A percentile compares a stretch with the other conserved stretches of the same genome.
Evolutionary conservation across 2,888 invertebrate genomes (phyloP).

Genomic region (Cheilosia impressa): DNA sequence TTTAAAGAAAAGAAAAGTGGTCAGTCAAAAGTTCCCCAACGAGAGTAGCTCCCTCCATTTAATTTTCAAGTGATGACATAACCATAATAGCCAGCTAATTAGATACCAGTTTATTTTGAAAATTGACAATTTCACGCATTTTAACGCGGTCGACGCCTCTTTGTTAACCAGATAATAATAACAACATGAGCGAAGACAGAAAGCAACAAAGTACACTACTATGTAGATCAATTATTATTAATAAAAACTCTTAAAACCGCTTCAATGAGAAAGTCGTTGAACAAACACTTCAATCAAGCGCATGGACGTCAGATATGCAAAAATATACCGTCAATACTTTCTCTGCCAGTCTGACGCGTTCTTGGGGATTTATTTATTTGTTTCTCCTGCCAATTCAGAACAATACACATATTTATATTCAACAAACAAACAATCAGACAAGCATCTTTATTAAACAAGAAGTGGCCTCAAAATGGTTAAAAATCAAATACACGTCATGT

Average conservation of each 20-base stretch:
- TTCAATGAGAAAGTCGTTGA: conserved; percentile 61
- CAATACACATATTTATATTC: background rate
- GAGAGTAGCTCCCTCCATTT: conserved; percentile 10
- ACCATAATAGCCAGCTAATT: conserved; percentile 54
- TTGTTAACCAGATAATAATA: background rate
- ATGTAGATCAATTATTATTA: conserved; percentile 56
- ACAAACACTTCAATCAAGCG: conserved; percentile 33
- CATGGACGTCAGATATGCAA: conserved; percentile 44
- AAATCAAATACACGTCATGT: background rate
- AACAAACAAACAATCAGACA: background rate
- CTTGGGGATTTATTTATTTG: background rate
- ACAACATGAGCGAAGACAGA: conserved; percentile 6
- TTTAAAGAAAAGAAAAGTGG: conserved; percentile 47
- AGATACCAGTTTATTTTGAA: conserved; percentile 41
- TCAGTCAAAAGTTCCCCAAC: conserved; percentile 15
- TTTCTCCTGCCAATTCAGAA: background rate
- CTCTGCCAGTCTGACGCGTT: conserved; percentile 33
- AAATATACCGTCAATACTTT: conserved; percentile 50
- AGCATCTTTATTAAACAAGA: background rate
- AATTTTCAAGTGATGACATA: conserved; percentile 40
- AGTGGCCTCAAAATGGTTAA: background rate
- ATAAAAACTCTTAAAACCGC: conserved; percentile 30
- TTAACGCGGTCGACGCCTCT: conserved; percentile 5
- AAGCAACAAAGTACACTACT: conserved; percentile 1
- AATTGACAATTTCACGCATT: conserved; percentile 38